Conservation (phyloP, 2,113 vertebrate species). For the Tenrec ecaudatus region DNA sequence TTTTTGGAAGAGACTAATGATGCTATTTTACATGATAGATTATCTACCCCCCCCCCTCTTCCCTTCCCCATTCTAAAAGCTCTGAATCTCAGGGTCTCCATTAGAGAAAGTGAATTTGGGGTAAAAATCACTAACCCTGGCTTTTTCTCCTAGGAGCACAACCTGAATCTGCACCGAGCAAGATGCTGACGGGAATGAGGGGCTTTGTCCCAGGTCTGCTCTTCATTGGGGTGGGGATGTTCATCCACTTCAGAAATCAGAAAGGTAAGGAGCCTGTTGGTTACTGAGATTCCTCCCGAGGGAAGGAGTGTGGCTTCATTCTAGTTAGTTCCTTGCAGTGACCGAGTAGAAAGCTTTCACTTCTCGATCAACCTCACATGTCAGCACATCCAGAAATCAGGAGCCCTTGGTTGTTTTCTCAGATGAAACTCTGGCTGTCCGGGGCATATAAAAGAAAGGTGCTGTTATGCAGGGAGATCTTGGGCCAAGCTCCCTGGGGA, state of each 20-base stretch:
- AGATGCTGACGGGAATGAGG: slow-evolving; percentile 50
- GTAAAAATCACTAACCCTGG: background rate
- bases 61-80: background rate
- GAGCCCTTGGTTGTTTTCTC: background rate
- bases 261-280: slow-evolving; percentile 17
- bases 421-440: too few species aligned
- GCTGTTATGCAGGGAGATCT: too few species aligned
- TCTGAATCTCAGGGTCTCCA: rapidly evolving
- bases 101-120: background rate
- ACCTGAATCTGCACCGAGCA: slow-evolving; percentile 54
- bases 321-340: rapidly evolving
- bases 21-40: rapidly evolving
- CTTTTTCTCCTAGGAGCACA: slow-evolving; percentile 37
- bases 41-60: too few species aligned
- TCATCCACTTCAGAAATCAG: slow-evolving; percentile 10
- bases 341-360: rapidly evolving
- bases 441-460: too few species aligned
- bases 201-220: slow-evolving; percentile 11
- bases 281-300: rapidly evolving
- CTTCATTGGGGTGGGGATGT: slow-evolving; percentile 27
- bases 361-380: rapidly evolving
- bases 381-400: background rate
- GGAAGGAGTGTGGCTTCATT: background rate
- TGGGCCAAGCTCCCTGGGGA: too few species aligned
- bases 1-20: rapidly evolving